These are phyloP conservation scores for Nyctereutes procyonoides DNA, from an alignment of 2,113 vertebrate species.

Conservation along the genomic window DNA sequence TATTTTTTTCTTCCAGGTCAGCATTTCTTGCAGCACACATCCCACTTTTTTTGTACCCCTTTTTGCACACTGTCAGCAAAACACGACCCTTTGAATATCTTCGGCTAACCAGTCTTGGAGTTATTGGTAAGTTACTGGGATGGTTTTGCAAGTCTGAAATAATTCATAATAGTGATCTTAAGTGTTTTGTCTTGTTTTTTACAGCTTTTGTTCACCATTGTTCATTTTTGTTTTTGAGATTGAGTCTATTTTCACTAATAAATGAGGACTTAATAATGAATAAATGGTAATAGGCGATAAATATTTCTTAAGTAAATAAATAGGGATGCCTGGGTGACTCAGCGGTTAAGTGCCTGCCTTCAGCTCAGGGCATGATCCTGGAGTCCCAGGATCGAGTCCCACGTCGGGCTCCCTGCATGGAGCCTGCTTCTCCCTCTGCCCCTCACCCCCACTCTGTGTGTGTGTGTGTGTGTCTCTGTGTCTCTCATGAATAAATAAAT, in stretches of 20 bases:
- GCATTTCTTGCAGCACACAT: conserved; percentile 98
- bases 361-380: no score
- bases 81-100: conserved; percentile 98
- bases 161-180: conserved; percentile 35
- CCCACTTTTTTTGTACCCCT: conserved; percentile 97
- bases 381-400: no score
- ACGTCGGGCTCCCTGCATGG: no score
- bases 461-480: no score
- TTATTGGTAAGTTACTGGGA: conserved; percentile 91
- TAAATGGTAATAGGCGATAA: not conserved
- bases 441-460: no score
- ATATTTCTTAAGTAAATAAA: not conserved
- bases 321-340: no score
- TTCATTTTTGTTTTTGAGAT: conserved; percentile 29
- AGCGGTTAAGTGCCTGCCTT: no score
- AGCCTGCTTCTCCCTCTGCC: no score
- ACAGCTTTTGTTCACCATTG: not conserved
- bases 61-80: conserved; percentile 99
- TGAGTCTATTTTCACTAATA: conserved; percentile 36
- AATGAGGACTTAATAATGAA: not conserved
- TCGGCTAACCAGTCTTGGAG: conserved; percentile 97
- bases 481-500: no score
- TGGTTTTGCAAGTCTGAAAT: conserved; percentile 36
- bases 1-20: conserved; percentile 88
- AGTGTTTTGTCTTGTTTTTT: not conserved